Evolutionary conservation across 2,797 vertebrate species (phyloP).

Genomic region (Lithobates sylvaticus): DNA sequence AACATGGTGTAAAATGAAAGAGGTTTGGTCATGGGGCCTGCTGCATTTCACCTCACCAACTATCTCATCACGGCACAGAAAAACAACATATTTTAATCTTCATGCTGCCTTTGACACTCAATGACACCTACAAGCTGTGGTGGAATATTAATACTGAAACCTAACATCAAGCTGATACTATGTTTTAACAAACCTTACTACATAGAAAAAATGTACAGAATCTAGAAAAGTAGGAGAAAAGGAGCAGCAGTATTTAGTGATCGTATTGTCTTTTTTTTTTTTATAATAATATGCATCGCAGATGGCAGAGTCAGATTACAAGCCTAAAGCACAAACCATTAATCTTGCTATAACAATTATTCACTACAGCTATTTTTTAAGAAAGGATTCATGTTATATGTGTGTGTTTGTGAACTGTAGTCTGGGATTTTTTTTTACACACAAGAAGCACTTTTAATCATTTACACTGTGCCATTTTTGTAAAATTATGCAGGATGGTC

Average conservation of each 20-base stretch:
- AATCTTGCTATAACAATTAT: neutral
- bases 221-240: neutral
- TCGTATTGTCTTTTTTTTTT: neutral
- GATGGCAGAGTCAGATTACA: neutral
- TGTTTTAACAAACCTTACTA: constrained; percentile 63
- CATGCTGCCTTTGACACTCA: constrained; percentile 67
- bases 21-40: neutral
- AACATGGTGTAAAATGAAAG: constrained; percentile 24
- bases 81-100: constrained; percentile 61
- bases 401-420: no score
- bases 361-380: no score
- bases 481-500: no score
- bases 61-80: constrained; percentile 28
- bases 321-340: neutral
- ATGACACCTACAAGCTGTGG: constrained; percentile 67
- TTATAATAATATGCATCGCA: neutral
- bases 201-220: constrained; percentile 64
- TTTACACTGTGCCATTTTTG: neutral
- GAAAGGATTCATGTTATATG: no score
- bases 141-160: constrained; percentile 78
- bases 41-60: constrained; percentile 42
- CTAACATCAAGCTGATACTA: constrained; percentile 70
- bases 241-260: neutral
- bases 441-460: no score
- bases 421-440: no score